A percentile compares a stretch with the other conserved stretches of the same genome.
These are phyloP conservation scores for Chymomyza procnemis DNA, from an alignment of 2,888 invertebrate genomes.

Conservation along the genomic window DNA sequence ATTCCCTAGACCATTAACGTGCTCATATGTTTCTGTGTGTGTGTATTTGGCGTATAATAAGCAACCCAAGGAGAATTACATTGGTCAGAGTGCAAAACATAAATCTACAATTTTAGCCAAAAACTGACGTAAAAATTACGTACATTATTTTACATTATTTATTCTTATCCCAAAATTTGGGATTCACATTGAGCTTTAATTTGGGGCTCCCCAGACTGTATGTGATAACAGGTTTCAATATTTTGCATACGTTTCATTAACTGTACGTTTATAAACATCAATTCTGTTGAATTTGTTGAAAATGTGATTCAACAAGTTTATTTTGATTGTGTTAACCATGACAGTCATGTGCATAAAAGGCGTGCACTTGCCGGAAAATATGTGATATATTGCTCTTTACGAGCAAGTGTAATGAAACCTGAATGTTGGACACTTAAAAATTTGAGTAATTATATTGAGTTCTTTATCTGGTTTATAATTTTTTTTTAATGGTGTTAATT, in stretches of 20 bases:
- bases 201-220: slow-evolving; percentile 41
- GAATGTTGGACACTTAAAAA: slow-evolving; percentile 20
- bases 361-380: slow-evolving; percentile 51
- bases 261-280: slow-evolving; percentile 47
- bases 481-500: background rate
- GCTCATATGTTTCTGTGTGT: background rate
- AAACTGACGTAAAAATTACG: background rate
- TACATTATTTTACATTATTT: slow-evolving; percentile 27
- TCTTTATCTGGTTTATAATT: background rate
- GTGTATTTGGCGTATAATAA: background rate
- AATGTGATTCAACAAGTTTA: slow-evolving; percentile 48
- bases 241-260: slow-evolving; percentile 23
- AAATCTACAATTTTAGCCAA: background rate
- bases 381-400: slow-evolving; percentile 42
- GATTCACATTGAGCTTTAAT: background rate
- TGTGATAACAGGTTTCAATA: slow-evolving; percentile 43
- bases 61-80: background rate
- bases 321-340: slow-evolving; percentile 16
- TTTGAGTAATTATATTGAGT: background rate
- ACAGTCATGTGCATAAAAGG: slow-evolving; percentile 36
- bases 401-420: slow-evolving; percentile 36
- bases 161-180: background rate
- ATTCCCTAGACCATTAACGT: background rate
- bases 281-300: slow-evolving; percentile 17
- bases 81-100: background rate